Evolutionary conservation across 1,140 invertebrate genomes (phyloP).

Genomic region (Dendroctonus ponderosae): DNA sequence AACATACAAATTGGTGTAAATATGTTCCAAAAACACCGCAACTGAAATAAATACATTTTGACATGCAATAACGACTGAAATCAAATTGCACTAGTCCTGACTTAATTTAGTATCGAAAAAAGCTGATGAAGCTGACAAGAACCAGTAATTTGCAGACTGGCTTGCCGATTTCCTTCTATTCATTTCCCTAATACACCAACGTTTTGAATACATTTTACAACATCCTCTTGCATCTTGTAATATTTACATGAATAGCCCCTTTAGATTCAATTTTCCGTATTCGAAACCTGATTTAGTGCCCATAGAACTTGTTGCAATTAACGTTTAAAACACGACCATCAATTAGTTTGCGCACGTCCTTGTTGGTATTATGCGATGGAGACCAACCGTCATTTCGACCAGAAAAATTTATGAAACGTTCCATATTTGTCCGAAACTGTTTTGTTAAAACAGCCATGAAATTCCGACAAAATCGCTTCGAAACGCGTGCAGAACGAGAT

Average conservation of each 20-base stretch:
- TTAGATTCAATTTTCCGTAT: slow-evolving; percentile 25
- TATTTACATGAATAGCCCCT: slow-evolving; percentile 23
- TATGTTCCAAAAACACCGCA: too few relatives aligned
- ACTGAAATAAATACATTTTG: too few relatives aligned
- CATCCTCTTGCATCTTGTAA: not conserved
- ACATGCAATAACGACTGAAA: too few relatives aligned
- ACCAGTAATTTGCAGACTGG: too few relatives aligned
- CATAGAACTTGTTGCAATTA: slow-evolving; percentile 23
- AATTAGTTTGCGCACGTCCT: slow-evolving; percentile 6
- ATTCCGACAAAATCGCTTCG: not conserved
- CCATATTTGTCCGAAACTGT: not conserved
- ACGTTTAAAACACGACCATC: slow-evolving; percentile 11
- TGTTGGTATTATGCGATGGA: not conserved
- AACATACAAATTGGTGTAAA: too few relatives aligned
- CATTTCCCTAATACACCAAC: not conserved
- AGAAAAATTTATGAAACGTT: not conserved
- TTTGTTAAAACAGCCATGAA: slow-evolving; percentile 5
- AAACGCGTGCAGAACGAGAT: slow-evolving; percentile 2
- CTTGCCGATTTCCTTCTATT: slow-evolving; percentile 1
- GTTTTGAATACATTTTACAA: not conserved
- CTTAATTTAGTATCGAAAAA: too few relatives aligned
- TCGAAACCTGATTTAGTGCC: slow-evolving; percentile 23
- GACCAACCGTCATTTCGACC: too few relatives aligned
- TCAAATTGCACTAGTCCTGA: too few relatives aligned
- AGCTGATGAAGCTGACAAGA: too few relatives aligned